Base-by-base conservation (phyloP, 2,888 invertebrate species). In the Trissoscelio sp. region DNA sequence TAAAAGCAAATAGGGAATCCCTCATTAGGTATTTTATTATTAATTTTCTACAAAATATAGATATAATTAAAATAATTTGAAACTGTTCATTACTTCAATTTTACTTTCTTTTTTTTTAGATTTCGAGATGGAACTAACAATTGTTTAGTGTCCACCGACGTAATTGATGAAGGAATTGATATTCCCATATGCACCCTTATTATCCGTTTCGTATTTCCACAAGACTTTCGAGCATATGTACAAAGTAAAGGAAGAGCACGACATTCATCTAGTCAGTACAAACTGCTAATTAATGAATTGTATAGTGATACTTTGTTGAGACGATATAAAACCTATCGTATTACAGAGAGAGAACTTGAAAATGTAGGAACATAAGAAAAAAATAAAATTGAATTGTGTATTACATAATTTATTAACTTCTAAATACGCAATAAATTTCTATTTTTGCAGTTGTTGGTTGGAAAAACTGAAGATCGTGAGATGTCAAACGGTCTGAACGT, bases 191-290 rank as follows among this genome's bases (percentile, higher is more conserved):
- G 98, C 88, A 95, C 96, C 80, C 91, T 97, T 42, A 95, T 98
- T 0, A 87, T 98, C 14, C 94, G 95, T 58, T 96, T 95, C 88
- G 96, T 97, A 88, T 88, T 92, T 0, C 93, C 96, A 0, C 88
- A 92, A 60, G 95, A 96, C 85, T 96, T 96, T 85, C 93, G 96
- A 58, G 95, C 96, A 0, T 98, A 98, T 88, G 94, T 98, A 39
- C 97, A 98, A 91, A 96, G 97, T 79, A 97, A 97, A 93, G 97
- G 97, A 85, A 93, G 98, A 70, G 98, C 98, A 0, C 93, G 96
- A n/a, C 93, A 93, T 85, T 88, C 89, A 2, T 90, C 92, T 0
- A 95, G 96, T 12, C 90, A 91, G 9, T 96, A 93, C 85, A 91
- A 94, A 0, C 90, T 96, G 20, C 88, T 96, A 85, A 84, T 94